Conservation (phyloP, 1,140 invertebrate species). For the Zaprionus davidi region DNA sequence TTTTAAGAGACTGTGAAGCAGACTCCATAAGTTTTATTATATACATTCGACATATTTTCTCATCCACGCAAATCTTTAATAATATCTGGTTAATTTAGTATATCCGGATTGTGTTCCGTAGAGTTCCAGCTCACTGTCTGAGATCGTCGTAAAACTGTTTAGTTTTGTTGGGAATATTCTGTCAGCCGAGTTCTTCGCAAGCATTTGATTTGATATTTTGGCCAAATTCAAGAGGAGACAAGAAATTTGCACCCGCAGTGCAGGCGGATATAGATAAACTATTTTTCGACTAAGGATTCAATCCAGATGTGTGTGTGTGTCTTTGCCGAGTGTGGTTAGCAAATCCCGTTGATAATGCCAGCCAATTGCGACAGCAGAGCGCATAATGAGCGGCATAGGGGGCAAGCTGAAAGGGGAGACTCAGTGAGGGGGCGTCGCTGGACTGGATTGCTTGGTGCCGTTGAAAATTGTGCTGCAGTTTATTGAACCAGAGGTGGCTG, state of each 20-base stretch:
- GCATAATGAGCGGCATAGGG: not conserved
- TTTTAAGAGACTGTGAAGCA: not conserved
- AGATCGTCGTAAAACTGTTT: not conserved
- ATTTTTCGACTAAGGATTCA: constrained; percentile 13
- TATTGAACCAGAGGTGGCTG: constrained; percentile 57
- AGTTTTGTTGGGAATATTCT: not conserved
- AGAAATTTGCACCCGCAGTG: constrained; percentile 17
- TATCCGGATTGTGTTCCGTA: too few relatives aligned
- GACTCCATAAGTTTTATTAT: not conserved
- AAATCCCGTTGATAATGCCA: constrained; percentile 64
- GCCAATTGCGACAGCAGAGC: constrained; percentile 55
- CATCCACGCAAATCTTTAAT: too few relatives aligned
- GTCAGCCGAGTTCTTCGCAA: not conserved
- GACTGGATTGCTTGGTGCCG: constrained; percentile 26
- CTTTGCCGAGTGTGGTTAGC: constrained; percentile 47
- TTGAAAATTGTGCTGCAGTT: constrained; percentile 62
- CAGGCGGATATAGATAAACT: constrained; percentile 15
- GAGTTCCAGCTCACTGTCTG: not conserved
- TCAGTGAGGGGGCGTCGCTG: not conserved
- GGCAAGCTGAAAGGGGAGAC: not conserved
- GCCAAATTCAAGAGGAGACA: not conserved
- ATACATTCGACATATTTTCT: too few relatives aligned
- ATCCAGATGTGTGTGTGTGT: constrained; percentile 4
- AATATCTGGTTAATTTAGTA: too few relatives aligned
- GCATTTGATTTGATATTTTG: not conserved